These are phyloP conservation scores for Euschistus heros DNA, from an alignment of 1,140 invertebrate genomes.

Conservation along the genomic window DNA sequence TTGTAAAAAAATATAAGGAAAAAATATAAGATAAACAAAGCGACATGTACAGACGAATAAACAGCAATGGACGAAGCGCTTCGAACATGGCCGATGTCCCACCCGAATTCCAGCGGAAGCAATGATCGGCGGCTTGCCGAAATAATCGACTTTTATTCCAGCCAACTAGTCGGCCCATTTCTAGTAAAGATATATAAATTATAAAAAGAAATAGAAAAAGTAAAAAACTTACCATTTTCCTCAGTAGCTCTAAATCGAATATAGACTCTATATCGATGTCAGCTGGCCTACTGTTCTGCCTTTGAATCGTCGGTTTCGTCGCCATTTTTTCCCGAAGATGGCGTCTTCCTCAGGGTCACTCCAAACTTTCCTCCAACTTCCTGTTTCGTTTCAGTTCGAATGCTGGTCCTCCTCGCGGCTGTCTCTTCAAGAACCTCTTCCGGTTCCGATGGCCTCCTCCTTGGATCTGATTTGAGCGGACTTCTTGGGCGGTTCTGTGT, in stretches of 20 bases:
- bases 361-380: conserved; percentile 46
- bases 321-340: conserved; percentile 35
- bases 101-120: no score
- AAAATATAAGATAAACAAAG: no score
- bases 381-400: conserved; percentile 16
- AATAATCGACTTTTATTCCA: no score
- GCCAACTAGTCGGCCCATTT: no score
- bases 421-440: background rate
- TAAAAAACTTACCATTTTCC: conserved; percentile 48
- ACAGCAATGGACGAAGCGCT: no score
- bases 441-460: background rate
- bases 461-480: background rate
- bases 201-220: background rate
- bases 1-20: no score
- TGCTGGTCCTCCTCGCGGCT: background rate
- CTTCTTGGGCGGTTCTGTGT: no score
- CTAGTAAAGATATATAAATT: no score
- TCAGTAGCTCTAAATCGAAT: conserved; percentile 52
- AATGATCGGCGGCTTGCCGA: no score
- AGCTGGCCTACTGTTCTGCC: conserved; percentile 17
- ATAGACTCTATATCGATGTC: conserved; percentile 55
- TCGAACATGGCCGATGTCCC: no score
- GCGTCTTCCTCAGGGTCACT: conserved; percentile 45
- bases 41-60: no score
- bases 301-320: background rate